Evolutionary conservation across 2,113 vertebrate species (phyloP), one percentile per base, ranked within the genome.

Genomic region (Pheucticus melanocephalus): DNA sequence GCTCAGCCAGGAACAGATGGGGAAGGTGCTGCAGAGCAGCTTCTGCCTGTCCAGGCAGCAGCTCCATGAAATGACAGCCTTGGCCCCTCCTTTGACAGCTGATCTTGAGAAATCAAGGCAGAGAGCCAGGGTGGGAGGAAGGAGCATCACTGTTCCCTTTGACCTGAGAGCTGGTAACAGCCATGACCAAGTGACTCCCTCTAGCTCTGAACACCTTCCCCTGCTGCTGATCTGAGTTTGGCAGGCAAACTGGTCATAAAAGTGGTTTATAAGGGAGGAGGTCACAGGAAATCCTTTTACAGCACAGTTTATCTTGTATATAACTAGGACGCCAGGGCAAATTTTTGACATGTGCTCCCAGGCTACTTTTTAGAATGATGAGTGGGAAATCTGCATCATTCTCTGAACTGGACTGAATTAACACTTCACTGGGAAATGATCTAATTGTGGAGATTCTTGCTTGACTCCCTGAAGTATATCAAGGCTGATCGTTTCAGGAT

Each of bases 11-110:
- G 45, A 64, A 1, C 66, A 77, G 82, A 44, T 35, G 48, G 57
- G 50, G 42, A 40, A 72, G 64, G 31, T 4, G 15, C 30, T 59
- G 60, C 63, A 53, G 35, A 53, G 40, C 93, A 60, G 57, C 17
- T 28, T 56, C 80, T 65, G 53, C 2, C 28, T 35, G 25, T n/a
- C 68, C 27, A 4, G 45, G 61, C 14, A 17, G 31, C 57, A 64
- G 16, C 57, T 68, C 0, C 0, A 15, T 37, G 12, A 42, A 66
- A 22, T 33, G 13, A 37, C 66, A 72, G 48, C 51, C 76, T 35
- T 40, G 45, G 31, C 37, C 40, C 53, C 51, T 75, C 1, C 0
- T 57, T 28, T 54, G 45, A 25, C 35, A 68, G 15, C 13, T 0
- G 0, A 16, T 80, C 59, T 22, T 53, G 37, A 73, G 56, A 47